Conservation (phyloP, 2,113 vertebrate species). For the Cyrtonyx montezumae region DNA sequence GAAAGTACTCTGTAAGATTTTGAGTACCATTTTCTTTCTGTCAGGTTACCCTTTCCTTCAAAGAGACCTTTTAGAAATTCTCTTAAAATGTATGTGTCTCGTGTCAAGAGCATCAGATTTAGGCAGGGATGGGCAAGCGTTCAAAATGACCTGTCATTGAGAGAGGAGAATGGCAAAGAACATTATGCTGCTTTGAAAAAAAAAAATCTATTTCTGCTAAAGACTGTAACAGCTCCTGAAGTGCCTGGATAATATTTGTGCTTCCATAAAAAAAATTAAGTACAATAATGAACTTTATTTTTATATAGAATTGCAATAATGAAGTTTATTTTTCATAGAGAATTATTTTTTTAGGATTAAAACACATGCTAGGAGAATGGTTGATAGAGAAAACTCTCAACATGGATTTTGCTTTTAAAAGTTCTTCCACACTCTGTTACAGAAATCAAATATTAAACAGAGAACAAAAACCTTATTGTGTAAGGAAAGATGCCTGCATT, state of each 20-base stretch:
- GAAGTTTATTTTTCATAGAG: not conserved
- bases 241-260: not conserved
- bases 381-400: not conserved
- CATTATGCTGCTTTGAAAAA: not conserved
- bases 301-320: not conserved
- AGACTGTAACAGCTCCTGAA: not conserved
- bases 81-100: conserved; percentile 27
- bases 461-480: not conserved
- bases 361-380: fast-evolving
- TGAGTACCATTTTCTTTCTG: conserved; percentile 37
- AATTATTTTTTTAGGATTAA: not conserved
- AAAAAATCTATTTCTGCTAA: not conserved
- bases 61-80: conserved; percentile 26
- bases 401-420: not conserved
- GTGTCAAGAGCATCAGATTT: conserved; percentile 38
- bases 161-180: not conserved
- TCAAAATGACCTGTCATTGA: conserved; percentile 50
- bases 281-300: not conserved
- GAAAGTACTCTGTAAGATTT: conserved; percentile 30
- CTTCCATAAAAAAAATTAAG: fast-evolving
- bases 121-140: conserved; percentile 24
- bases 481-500: not conserved
- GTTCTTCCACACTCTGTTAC: not conserved
- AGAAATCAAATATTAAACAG: not conserved
- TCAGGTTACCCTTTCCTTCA: conserved; percentile 40